Conservation (phyloP, 30 jellyfish, hydroid and myxozoan genomes). For the Clytia hemisphaerica region DNA sequence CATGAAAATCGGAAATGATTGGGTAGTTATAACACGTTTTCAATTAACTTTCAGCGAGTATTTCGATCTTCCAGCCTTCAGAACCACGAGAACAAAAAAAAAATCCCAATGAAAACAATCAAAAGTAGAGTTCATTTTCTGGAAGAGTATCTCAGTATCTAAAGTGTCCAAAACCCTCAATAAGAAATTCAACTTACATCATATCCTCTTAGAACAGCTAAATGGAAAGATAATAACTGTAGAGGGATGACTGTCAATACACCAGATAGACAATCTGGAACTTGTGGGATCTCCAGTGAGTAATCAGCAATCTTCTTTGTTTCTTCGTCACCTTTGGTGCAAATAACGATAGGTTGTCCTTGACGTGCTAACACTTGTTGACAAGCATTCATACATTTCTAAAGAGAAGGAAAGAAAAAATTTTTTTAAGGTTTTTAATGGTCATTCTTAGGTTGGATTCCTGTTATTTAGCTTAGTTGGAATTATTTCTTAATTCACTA, state of each 20-base stretch:
- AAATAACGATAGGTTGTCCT: constrained; percentile 95
- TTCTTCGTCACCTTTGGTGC: constrained; percentile 87
- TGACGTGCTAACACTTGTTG: constrained; percentile 95
- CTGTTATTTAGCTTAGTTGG: too few relatives aligned
- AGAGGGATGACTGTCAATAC: constrained; percentile 91
- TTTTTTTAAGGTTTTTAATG: too few relatives aligned
- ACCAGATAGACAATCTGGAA: constrained; percentile 96
- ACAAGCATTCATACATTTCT: constrained; percentile 99
- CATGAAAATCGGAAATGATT: too few relatives aligned
- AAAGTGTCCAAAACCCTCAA: background rate
- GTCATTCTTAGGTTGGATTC: too few relatives aligned
- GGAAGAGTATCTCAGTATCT: constrained; percentile 3
- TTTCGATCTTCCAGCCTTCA: background rate
- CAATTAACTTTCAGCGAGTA: background rate
- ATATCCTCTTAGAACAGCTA: constrained; percentile 95
- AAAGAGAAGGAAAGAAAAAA: background rate
- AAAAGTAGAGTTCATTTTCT: background rate
- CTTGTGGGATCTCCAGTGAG: constrained; percentile 84
- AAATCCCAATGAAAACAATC: background rate
- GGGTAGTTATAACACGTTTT: too few relatives aligned
- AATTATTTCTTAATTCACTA: too few relatives aligned
- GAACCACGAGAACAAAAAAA: background rate
- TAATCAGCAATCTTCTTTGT: constrained; percentile 62
- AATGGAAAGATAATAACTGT: constrained; percentile 82
- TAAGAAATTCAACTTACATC: constrained; percentile 73